Evolutionary conservation across 2,797 vertebrate species (phyloP), one percentile per base, ranked within the genome.

Genomic region (Gymnothorax javanicus): DNA sequence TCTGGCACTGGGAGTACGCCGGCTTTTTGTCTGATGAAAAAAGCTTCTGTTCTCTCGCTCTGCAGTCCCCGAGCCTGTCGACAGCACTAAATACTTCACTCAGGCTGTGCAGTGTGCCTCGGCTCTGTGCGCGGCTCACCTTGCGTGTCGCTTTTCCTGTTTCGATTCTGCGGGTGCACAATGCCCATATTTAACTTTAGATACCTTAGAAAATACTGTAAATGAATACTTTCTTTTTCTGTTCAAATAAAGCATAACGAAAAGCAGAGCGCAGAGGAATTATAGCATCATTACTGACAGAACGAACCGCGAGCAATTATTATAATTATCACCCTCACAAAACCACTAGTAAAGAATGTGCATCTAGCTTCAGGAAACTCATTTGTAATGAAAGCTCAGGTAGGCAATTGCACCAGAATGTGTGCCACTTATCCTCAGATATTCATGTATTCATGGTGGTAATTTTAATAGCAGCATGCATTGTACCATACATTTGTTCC

Each of bases 11-110:
- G 69, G 12, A 73, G 60, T 52, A 17, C 43, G 58, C 13, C 50
- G 52, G 57, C 83, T 54, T 23, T 57, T 64, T 54, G 58, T 79
- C 60, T 69, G 59, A 64, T 11, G 60, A 27, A 84, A 43, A 84
- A 84, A 84, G 58, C 52, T 69, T 27, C 43, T 85, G 81, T 69
- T 67, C 87, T 58, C 69, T 27, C 79, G 85, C 59, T 60, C 73
- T 58, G 67, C 64, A 52, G 52, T 79, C 59, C 77, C 27, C 12
- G 15, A 23, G 62, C 59, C 85, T 86, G 43, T 50, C 33, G 13
- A 52, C 75, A 82, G 59, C 58, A 54, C 85, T 64, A 86, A 82
- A 54, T 82, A 20, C 75, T 4, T 82, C 43, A 27, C 85, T 50
- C n/a, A 15, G 43, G 58, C 52, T 1, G 43, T 5, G 17, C 43